These are phyloP conservation scores for Chascanopsetta lugubris DNA, from an alignment of 2,113 vertebrate species.

Conservation along the genomic window DNA sequence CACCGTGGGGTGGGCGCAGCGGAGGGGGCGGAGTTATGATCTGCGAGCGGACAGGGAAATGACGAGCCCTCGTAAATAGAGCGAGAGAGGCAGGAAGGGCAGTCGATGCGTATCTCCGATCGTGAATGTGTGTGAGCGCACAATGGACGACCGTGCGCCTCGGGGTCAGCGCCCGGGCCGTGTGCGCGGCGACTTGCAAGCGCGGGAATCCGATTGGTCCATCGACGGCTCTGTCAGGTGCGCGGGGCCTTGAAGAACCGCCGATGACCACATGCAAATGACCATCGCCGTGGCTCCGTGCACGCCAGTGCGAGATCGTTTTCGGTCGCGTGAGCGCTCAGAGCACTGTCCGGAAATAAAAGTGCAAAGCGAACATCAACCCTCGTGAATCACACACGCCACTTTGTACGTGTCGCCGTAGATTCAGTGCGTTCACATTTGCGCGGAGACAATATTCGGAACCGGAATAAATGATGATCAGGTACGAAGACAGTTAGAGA, in stretches of 20 bases:
- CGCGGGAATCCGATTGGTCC: slow-evolving; percentile 15
- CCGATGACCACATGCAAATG: neutral
- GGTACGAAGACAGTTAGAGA: too few relatives aligned
- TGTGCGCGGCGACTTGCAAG: slow-evolving; percentile 7
- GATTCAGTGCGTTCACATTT: too few relatives aligned
- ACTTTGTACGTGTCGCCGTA: too few relatives aligned
- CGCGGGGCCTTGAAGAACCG: slow-evolving; percentile 2
- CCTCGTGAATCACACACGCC: too few relatives aligned
- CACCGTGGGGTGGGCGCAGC: slow-evolving; percentile 5
- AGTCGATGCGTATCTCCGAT: slow-evolving; percentile 33
- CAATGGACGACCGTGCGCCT: neutral
- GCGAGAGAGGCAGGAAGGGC: slow-evolving; percentile 32
- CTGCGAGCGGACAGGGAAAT: slow-evolving; percentile 66
- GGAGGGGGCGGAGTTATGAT: slow-evolving; percentile 62
- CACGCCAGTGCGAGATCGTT: too few relatives aligned
- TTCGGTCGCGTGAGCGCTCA: too few relatives aligned
- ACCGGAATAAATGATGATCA: too few relatives aligned
- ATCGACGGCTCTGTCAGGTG: slow-evolving; percentile 19
- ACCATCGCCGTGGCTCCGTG: too few relatives aligned
- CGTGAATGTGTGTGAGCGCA: neutral
- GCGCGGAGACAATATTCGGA: too few relatives aligned
- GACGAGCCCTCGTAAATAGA: slow-evolving; percentile 69
- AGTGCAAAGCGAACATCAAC: too few relatives aligned
- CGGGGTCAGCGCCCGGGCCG: too few relatives aligned
- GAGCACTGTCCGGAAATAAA: too few relatives aligned